Percentiles rank a stretch among this genome's conserved stretches.
These are phyloP conservation scores for Coenonympha glycerion DNA, from an alignment of 2,888 invertebrate genomes.

Conservation along the genomic window DNA sequence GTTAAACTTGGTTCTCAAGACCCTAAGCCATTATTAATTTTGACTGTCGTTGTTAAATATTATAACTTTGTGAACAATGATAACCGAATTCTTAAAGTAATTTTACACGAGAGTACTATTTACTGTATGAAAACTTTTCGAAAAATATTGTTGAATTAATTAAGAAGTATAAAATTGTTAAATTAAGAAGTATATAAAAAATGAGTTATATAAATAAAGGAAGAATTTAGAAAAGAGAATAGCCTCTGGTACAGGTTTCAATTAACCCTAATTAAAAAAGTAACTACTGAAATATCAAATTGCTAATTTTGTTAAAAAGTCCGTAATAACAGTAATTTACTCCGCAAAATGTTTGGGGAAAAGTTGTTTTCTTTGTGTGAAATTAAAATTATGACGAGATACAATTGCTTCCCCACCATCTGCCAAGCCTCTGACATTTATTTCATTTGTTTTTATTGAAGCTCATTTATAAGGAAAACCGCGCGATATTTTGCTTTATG, in stretches of 20 bases:
- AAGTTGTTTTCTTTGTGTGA: constrained; percentile 59
- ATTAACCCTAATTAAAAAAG: neutral
- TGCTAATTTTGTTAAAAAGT: neutral
- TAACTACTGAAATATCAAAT: neutral
- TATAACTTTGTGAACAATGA: neutral
- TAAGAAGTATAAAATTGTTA: too few relatives aligned
- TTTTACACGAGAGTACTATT: neutral
- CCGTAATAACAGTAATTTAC: constrained; percentile 31
- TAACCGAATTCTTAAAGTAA: neutral
- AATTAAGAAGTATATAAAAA: too few relatives aligned
- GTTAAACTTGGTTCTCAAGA: constrained; percentile 6
- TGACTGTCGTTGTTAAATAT: neutral
- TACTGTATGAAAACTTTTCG: neutral
- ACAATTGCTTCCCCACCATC: constrained; percentile 66
- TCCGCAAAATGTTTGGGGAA: constrained; percentile 34
- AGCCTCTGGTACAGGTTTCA: too few relatives aligned
- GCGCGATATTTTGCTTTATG: constrained; percentile 47
- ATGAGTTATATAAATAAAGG: too few relatives aligned
- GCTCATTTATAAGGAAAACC: constrained; percentile 59
- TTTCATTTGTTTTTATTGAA: constrained; percentile 63
- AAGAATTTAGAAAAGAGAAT: too few relatives aligned
- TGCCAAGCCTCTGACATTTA: constrained; percentile 51
- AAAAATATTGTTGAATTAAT: too few relatives aligned
- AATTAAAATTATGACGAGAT: constrained; percentile 71
- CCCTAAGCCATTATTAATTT: constrained; percentile 2